Evolutionary conservation across 2,888 invertebrate genomes (phyloP).

Genomic region (Geotrupes spiniger): DNA sequence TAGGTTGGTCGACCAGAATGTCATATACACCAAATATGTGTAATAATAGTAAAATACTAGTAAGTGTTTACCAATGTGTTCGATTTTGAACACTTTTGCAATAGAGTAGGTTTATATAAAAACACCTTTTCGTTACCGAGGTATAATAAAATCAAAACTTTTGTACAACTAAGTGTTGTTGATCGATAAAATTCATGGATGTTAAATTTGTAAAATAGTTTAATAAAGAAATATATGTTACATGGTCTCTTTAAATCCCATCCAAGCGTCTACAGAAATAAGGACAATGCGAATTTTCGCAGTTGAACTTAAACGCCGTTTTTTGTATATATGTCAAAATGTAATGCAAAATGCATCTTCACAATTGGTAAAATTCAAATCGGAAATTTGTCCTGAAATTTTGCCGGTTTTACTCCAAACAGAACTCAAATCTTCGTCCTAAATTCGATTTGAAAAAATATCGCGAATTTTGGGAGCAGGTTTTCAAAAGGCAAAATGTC

Average conservation of each 20-base stretch:
- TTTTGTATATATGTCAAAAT: no score
- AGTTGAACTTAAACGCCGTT: no score
- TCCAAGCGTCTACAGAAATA: background rate
- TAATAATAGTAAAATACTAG: background rate
- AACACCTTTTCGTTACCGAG: background rate
- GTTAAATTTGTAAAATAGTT: slow-evolving; percentile 4
- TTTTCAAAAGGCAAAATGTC: no score
- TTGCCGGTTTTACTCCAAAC: no score
- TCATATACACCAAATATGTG: background rate
- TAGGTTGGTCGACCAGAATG: background rate
- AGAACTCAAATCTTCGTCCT: no score
- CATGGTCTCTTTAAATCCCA: background rate
- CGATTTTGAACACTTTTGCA: background rate
- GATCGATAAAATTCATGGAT: background rate
- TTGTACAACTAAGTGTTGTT: slow-evolving; percentile 2
- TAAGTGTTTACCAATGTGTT: slow-evolving; percentile 1
- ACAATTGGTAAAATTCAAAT: no score
- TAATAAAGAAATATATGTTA: slow-evolving; percentile 6
- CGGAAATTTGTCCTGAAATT: no score
- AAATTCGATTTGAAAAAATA: no score
- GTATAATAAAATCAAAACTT: slow-evolving; percentile 1
- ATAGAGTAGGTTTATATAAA: background rate
- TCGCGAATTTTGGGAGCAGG: no score
- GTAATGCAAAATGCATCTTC: no score
- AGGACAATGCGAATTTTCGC: no score